phyloP scores from a whole-genome alignment of 2,797 vertebrate species.

The Sebastes jordani region DNA sequence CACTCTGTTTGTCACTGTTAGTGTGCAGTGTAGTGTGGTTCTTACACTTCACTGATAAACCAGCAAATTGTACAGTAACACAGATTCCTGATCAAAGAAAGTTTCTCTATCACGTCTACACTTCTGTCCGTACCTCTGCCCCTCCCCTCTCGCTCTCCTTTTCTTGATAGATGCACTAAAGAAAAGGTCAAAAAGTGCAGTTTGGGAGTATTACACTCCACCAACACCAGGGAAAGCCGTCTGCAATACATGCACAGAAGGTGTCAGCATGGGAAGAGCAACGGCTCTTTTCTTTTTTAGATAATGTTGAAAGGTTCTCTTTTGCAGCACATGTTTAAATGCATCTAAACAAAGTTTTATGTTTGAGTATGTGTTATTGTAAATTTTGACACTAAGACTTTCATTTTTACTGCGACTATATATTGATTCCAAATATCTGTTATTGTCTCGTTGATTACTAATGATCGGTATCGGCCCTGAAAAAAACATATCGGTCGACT shows the following conservation, averaged over 20 bases:
- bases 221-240: neutral
- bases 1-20: neutral
- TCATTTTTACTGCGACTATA: neutral
- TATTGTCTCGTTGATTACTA: neutral
- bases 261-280: neutral
- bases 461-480: no score
- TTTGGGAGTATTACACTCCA: neutral
- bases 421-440: neutral
- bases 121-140: neutral
- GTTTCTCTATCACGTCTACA: neutral
- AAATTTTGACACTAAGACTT: neutral
- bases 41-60: neutral
- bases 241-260: neutral
- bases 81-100: neutral
- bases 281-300: neutral
- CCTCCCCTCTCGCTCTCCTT: neutral
- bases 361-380: neutral
- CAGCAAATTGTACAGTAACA: neutral
- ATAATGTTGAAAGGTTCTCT: neutral
- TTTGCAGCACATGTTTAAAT: neutral
- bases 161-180: neutral
- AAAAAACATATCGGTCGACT: neutral
- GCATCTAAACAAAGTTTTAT: neutral
- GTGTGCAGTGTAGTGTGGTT: neutral
- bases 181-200: neutral